A percentile compares a stretch with the other conserved stretches of the same genome.
These are phyloP conservation scores for Pagetopsis macropterus DNA, from an alignment of 2,797 vertebrate species.

Conservation along the genomic window DNA sequence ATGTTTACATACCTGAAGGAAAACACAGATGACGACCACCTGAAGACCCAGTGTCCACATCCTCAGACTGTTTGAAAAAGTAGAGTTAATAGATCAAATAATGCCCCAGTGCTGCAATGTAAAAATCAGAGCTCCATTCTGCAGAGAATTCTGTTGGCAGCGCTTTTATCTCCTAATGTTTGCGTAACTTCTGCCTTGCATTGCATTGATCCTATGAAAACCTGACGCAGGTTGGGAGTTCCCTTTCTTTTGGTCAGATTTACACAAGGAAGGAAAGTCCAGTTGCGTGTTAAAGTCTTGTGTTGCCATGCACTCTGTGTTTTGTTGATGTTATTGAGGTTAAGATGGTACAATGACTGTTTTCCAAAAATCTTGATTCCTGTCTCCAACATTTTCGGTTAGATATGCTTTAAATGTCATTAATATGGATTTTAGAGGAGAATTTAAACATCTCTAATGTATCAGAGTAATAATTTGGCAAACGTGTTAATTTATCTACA, in stretches of 20 bases:
- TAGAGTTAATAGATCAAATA: background rate
- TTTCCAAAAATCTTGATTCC: background rate
- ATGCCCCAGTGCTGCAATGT: background rate
- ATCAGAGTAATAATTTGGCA: background rate
- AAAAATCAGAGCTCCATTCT: background rate
- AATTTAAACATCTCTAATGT: background rate
- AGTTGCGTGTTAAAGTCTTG: background rate
- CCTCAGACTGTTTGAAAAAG: background rate
- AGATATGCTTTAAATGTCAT: background rate
- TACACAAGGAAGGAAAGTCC: slow-evolving; percentile 58
- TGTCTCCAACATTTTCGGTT: background rate
- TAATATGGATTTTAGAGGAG: background rate
- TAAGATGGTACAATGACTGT: background rate
- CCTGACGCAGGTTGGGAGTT: slow-evolving; percentile 33
- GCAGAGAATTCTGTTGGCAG: background rate
- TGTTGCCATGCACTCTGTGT: background rate
- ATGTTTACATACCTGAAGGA: slow-evolving; percentile 58
- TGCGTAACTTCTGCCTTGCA: slow-evolving; percentile 11
- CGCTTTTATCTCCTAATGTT: slow-evolving; percentile 48
- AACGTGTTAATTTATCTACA: background rate
- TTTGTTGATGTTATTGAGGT: background rate
- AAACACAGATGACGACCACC: slow-evolving; percentile 31
- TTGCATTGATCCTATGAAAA: slow-evolving; percentile 34
- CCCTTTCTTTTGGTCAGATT: slow-evolving; percentile 38
- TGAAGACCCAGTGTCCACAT: slow-evolving; percentile 55